These are phyloP conservation scores for Austrofundulus limnaeus DNA, from an alignment of 2,113 vertebrate genomes.

Conservation along the genomic window DNA sequence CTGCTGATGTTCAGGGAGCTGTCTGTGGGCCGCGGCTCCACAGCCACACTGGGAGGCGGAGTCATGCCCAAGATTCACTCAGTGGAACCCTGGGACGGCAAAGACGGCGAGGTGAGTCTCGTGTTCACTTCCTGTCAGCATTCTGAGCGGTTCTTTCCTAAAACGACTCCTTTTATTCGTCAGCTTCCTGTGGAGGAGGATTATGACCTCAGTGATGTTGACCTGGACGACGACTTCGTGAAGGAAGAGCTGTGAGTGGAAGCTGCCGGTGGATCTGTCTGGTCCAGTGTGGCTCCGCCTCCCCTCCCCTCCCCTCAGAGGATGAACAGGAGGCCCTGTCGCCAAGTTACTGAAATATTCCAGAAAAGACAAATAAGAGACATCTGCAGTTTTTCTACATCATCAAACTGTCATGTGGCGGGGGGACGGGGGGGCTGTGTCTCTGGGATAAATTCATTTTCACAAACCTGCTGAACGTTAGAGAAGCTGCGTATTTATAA, in stretches of 20 bases:
- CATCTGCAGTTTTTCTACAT: constrained; percentile 55
- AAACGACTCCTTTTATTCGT: background rate
- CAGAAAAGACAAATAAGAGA: constrained; percentile 50
- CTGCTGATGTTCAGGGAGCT: constrained; percentile 82
- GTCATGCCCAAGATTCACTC: constrained; percentile 84
- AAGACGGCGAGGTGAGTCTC: constrained; percentile 90
- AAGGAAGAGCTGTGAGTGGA: constrained; percentile 86
- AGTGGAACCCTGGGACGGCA: constrained; percentile 92
- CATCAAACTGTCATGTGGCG: constrained; percentile 44
- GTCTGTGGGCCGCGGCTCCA: constrained; percentile 93
- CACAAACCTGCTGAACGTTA: constrained; percentile 46
- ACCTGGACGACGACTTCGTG: constrained; percentile 84
- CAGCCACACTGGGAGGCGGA: constrained; percentile 87
- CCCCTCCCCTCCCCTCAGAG: constrained; percentile 73
- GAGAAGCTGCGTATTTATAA: constrained; percentile 45
- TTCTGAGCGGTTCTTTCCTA: no score
- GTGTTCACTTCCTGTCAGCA: no score
- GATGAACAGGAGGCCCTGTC: constrained; percentile 59
- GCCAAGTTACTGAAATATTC: constrained; percentile 68
- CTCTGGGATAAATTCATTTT: constrained; percentile 45
- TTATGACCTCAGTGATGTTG: constrained; percentile 93
- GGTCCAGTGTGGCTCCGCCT: constrained; percentile 44
- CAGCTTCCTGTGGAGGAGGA: constrained; percentile 95
- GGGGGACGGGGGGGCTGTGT: constrained; percentile 8
- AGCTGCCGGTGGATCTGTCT: constrained; percentile 14